Base-by-base conservation (phyloP, 2,888 invertebrate species). In the Luperina testacea region DNA sequence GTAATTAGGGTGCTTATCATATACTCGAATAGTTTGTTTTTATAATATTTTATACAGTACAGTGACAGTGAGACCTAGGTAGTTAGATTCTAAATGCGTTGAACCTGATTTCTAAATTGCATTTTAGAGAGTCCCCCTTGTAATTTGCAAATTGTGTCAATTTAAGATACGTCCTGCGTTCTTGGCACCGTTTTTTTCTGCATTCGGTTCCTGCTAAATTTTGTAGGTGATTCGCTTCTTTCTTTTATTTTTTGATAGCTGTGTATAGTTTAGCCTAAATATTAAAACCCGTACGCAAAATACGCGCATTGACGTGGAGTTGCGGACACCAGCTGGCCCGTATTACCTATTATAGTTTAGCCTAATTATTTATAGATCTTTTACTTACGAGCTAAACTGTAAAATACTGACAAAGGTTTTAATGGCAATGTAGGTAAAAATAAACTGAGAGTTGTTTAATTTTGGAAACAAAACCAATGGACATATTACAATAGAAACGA, bases 131-230 rank as follows among this genome's bases (percentile, higher is more conserved):
- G 48, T 65, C 85, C 82, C 85, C 83, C 65, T 63, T 51, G 72
- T 75, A 27, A 83, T 83, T 81, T 70, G n/a, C 64, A 75, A 83
- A 84, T 83, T 84, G 85, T 72, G 64, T 85, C 83, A 85, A 85
- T 83, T 81, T 85, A 67, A 45, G 69, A 81, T 69, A 81, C 85
- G 75, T 81, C 83, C 81, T 83, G 82, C 65, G 69, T 73, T 85
- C 72, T 83, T 48, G 69, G 70, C 27, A 57, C 85, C 70, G 53
- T 48, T 27, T 71, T 79, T 81, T 83, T 53, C 69, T 61, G 48
- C 15, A 57, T 63, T 74, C 24, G 57, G 5, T 42, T 80, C 51
- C 61, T 38, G 72, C 11, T 17, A 45, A 69, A 69, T 81, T 79
- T 71, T 48, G 45, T 69, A 32, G 8, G n/a, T 80, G 6, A 57